Evolutionary conservation across 2,888 invertebrate genomes (phyloP).

Genomic region (Heliconius ethilla): DNA sequence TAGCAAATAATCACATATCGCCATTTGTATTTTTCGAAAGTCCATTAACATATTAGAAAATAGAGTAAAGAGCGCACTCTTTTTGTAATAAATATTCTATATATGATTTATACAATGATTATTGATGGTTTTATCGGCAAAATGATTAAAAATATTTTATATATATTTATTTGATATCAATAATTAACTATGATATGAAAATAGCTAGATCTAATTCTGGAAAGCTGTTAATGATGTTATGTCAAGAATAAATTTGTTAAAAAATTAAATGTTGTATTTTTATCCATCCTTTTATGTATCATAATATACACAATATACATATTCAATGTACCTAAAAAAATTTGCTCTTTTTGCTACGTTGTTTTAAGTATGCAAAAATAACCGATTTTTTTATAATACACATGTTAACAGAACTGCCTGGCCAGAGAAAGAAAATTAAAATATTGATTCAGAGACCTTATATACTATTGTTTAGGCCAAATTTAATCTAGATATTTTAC

Average conservation of each 20-base stretch:
- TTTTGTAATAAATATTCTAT: constrained; percentile 22
- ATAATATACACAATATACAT: no score
- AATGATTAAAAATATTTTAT: constrained; percentile 37
- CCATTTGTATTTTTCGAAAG: constrained; percentile 44
- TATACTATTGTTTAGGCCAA: no score
- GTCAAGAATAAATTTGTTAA: constrained; percentile 66
- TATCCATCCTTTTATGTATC: not conserved
- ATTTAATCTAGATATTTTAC: no score
- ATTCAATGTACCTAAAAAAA: no score
- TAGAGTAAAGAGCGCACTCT: constrained; percentile 13
- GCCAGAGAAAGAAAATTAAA: no score
- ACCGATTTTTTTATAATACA: no score
- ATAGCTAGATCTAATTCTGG: constrained; percentile 58
- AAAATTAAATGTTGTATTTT: constrained; percentile 42
- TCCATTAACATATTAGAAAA: constrained; percentile 31
- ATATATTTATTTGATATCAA: constrained; percentile 45
- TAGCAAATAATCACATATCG: constrained; percentile 55
- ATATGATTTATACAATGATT: constrained; percentile 19
- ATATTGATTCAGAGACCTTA: no score
- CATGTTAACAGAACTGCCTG: no score
- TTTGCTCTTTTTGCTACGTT: no score
- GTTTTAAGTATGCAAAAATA: no score
- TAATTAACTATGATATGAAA: constrained; percentile 45
- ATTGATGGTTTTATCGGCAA: constrained; percentile 27
- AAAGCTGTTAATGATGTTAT: constrained; percentile 66